Conservation (phyloP, 2,888 invertebrate species). For the Drosophila kokeensis region DNA sequence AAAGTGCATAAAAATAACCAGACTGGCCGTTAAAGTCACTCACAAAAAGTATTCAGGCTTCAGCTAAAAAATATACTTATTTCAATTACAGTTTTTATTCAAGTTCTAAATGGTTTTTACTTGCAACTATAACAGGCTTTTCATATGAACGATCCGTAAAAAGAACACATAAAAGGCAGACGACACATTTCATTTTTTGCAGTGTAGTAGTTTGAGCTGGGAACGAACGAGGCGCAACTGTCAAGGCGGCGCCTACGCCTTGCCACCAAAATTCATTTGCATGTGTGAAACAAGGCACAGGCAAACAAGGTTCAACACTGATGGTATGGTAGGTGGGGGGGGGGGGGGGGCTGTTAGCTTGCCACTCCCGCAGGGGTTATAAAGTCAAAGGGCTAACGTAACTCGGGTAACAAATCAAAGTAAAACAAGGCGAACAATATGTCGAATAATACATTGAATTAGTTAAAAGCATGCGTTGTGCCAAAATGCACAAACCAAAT, state of each 20-base stretch:
- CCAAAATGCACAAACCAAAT: constrained; percentile 45
- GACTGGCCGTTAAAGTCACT: constrained; percentile 15
- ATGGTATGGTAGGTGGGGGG: background rate
- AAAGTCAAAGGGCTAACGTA: constrained; percentile 45
- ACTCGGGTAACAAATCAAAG: constrained; percentile 74
- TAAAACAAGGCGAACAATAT: constrained; percentile 79
- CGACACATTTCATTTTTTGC: background rate
- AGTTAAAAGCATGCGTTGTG: constrained; percentile 64
- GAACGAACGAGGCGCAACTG: constrained; percentile 14
- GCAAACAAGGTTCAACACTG: background rate
- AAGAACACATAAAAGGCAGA: background rate
- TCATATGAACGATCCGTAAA: background rate
- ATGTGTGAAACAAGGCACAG: constrained; percentile 46
- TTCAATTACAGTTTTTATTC: background rate
- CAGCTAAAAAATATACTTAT: background rate
- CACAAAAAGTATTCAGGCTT: background rate
- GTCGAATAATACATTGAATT: constrained; percentile 83
- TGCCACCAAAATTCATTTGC: constrained; percentile 36
- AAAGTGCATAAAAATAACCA: constrained; percentile 16
- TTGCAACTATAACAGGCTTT: background rate
- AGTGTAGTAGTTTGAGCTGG: constrained; percentile 29
- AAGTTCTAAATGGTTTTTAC: background rate
- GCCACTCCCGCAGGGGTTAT: background rate
- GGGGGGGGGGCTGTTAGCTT: background rate
- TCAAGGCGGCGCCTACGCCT: constrained; percentile 41